Evolutionary conservation across 2,888 invertebrate genomes (phyloP).

Genomic region (Xanthorhoe spadicearia): DNA sequence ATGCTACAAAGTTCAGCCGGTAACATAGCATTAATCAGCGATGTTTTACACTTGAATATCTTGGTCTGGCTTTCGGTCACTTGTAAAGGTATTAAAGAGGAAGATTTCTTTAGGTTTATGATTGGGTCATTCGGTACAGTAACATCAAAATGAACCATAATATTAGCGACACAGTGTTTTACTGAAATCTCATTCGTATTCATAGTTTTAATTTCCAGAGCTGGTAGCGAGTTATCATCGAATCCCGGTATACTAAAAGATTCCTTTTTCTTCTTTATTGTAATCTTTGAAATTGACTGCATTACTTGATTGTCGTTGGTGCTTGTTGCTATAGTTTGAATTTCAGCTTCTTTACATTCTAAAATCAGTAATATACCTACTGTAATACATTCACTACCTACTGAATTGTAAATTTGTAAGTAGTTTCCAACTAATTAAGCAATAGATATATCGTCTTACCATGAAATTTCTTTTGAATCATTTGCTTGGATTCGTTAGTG

Average conservation of each 20-base stretch:
- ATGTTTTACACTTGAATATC: slow-evolving; percentile 67
- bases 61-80: slow-evolving; percentile 56
- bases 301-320: slow-evolving; percentile 20
- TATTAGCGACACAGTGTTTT: slow-evolving; percentile 67
- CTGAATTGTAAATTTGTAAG: background rate
- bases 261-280: slow-evolving; percentile 37
- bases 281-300: slow-evolving; percentile 38
- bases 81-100: slow-evolving; percentile 54
- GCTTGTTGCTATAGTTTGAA: slow-evolving; percentile 50
- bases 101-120: slow-evolving; percentile 45
- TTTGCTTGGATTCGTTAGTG: slow-evolving; percentile 51
- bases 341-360: slow-evolving; percentile 53
- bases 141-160: slow-evolving; percentile 71
- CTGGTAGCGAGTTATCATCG: slow-evolving; percentile 53
- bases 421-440: background rate
- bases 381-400: background rate
- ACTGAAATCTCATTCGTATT: slow-evolving; percentile 64
- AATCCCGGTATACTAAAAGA: slow-evolving; percentile 59
- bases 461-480: slow-evolving; percentile 20
- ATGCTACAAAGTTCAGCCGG: slow-evolving; percentile 75
- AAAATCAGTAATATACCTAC: slow-evolving; percentile 18
- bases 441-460: slow-evolving; percentile 39
- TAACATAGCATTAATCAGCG: slow-evolving; percentile 66
- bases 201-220: slow-evolving; percentile 61
- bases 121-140: slow-evolving; percentile 49